A percentile compares a stretch with the other conserved stretches of the same genome.
Conservation (phyloP, 2,888 invertebrate species). For the Schizotus pectinicornis region DNA sequence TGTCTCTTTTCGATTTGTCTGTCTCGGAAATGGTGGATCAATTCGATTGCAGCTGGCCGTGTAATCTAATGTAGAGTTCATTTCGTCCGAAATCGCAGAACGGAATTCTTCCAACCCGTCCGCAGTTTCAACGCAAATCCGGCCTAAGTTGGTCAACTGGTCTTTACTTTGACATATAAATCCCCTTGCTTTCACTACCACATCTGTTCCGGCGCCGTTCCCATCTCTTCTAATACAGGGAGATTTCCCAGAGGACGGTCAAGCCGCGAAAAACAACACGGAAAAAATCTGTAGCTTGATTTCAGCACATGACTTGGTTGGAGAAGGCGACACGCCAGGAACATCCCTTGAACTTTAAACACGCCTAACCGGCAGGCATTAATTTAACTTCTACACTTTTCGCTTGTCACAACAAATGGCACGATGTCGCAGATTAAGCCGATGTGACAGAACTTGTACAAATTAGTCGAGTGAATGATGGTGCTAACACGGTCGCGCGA, state of each 20-base stretch:
- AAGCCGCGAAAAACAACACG: slow-evolving; percentile 46
- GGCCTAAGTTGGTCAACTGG: slow-evolving; percentile 29
- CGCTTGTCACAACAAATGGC: no score
- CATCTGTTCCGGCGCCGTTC: slow-evolving; percentile 45
- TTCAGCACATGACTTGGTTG: slow-evolving; percentile 42
- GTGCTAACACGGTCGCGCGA: neutral
- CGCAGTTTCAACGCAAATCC: slow-evolving; percentile 14
- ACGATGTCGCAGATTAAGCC: no score
- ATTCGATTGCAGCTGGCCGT: slow-evolving; percentile 15
- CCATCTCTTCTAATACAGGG: slow-evolving; percentile 48
- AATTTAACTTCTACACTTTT: no score
- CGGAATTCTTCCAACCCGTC: neutral
- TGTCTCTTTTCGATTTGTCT: no score
- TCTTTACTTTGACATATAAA: slow-evolving; percentile 34
- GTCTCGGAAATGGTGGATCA: neutral
- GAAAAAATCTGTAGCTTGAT: slow-evolving; percentile 44
- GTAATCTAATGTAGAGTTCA: slow-evolving; percentile 11
- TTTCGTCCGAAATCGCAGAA: slow-evolving; percentile 8
- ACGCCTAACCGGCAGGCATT: neutral
- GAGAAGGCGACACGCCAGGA: slow-evolving; percentile 26
- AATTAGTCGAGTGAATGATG: no score
- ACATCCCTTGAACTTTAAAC: slow-evolving; percentile 9
- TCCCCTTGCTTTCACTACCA: slow-evolving; percentile 44
- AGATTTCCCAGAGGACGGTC: slow-evolving; percentile 50
- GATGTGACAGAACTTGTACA: no score